These are phyloP conservation scores for Gallinago stenura DNA, from an alignment of 2,797 vertebrate genomes.

Conservation along the genomic window DNA sequence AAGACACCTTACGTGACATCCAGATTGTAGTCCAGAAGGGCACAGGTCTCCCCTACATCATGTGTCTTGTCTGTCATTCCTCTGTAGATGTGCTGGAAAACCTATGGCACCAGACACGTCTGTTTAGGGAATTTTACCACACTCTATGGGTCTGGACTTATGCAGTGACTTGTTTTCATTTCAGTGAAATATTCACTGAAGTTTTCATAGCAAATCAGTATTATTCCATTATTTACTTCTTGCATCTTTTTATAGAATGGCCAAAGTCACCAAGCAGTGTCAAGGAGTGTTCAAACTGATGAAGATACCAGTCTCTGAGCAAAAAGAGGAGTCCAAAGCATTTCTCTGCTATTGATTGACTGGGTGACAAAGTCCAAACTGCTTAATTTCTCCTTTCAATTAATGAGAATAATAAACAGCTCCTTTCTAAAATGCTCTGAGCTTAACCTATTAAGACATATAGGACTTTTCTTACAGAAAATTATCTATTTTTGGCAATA, in stretches of 20 bases:
- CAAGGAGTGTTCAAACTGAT: background rate
- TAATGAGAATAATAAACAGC: background rate
- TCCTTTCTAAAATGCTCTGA: background rate
- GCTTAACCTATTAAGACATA: background rate
- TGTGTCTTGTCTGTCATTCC: background rate
- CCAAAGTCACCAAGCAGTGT: background rate
- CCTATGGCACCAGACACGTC: background rate
- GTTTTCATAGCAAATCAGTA: background rate
- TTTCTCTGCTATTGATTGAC: background rate
- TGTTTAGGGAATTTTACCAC: background rate
- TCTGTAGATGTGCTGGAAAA: background rate
- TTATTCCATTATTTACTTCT: background rate
- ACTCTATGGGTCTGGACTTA: background rate
- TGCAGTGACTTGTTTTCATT: background rate
- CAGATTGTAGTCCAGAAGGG: background rate
- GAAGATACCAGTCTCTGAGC: background rate
- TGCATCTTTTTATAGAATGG: background rate
- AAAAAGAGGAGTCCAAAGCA: background rate
- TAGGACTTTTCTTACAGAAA: background rate
- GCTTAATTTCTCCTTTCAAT: background rate
- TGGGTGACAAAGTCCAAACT: background rate
- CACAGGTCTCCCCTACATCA: background rate
- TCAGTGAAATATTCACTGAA: background rate
- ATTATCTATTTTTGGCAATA: background rate
- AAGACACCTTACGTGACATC: background rate